Conservation (phyloP, 2,113 vertebrate species). For the Scopus umbretta region DNA sequence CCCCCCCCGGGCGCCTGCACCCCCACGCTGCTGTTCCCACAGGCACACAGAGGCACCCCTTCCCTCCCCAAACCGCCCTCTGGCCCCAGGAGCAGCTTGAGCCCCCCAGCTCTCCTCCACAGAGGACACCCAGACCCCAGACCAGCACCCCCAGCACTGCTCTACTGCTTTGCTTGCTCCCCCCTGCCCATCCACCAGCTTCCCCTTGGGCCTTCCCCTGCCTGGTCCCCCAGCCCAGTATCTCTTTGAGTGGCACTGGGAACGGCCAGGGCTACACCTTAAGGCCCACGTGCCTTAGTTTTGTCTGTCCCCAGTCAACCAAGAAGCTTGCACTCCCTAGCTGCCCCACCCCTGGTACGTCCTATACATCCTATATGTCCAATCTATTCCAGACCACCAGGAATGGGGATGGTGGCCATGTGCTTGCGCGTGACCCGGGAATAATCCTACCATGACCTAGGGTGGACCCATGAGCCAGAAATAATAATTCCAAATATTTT, state of each 20-base stretch:
- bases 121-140: background rate
- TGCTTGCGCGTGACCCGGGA: background rate
- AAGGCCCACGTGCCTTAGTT: background rate
- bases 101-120: background rate
- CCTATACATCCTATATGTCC: background rate
- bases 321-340: background rate
- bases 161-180: background rate
- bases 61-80: background rate
- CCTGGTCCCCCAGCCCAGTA: background rate
- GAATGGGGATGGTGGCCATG: background rate
- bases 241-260: background rate
- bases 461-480: background rate
- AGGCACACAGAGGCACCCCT: background rate
- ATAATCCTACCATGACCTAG: background rate
- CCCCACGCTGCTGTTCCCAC: rapidly evolving
- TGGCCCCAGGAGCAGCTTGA: background rate
- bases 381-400: background rate
- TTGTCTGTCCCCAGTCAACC: background rate
- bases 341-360: background rate
- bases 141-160: background rate
- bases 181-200: background rate
- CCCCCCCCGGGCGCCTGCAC: rapidly evolving
- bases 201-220: background rate
- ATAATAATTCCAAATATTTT: slow-evolving; percentile 58
- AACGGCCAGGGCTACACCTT: background rate